Evolutionary conservation across 2,113 vertebrate genomes (phyloP), one percentile per base, ranked within the genome.

Genomic region (Pseudopodoces humilis): DNA sequence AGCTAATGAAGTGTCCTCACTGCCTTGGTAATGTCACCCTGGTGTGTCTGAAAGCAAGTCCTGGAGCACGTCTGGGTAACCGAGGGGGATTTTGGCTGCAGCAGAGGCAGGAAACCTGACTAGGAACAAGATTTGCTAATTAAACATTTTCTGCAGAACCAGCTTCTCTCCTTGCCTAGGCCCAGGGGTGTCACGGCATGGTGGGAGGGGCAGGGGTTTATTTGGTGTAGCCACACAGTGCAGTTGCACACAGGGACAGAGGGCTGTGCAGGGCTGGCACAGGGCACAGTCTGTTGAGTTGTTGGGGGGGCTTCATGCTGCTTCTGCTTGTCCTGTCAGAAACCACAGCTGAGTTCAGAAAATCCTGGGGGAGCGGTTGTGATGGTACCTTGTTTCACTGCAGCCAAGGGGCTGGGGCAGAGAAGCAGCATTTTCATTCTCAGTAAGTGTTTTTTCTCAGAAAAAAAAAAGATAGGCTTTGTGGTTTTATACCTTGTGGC

Each of bases 151-250:
- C 55, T 88, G 77, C 35, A 63, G 46, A 83, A 35, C 9, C 80
- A 49, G 49, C 72, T 90, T 92, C 43, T 52, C 30, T 71, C 53
- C 53, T n/a, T 72, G 71, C 46, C 39, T 20, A 6, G 53, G 47
- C 71, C 63, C 1, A 0, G 25, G 43, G 22, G 15, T 56, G 80
- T 83, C 56, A 43, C 0, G 0, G 35, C 49, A 8, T 6, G 0
- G 2, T 43, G 71, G 79, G 41, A 63, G 27, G 19, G 35, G 15
- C 22, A 19, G 25, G 15, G 49, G 4, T 46, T 76, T 41, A 5
- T 31, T 3, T 37, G 80, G 63, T 71, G 49, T 82, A 69, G 46
- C 31, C 59, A 59, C 56, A 41, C 24, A 2, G 27, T 35, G 20
- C 17, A 37, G 41, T 58, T 53, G 33, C 53, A 28, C 53, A 0